These are phyloP conservation scores for Planococcus citri DNA, from an alignment of 1,140 invertebrate species.

Conservation along the genomic window DNA sequence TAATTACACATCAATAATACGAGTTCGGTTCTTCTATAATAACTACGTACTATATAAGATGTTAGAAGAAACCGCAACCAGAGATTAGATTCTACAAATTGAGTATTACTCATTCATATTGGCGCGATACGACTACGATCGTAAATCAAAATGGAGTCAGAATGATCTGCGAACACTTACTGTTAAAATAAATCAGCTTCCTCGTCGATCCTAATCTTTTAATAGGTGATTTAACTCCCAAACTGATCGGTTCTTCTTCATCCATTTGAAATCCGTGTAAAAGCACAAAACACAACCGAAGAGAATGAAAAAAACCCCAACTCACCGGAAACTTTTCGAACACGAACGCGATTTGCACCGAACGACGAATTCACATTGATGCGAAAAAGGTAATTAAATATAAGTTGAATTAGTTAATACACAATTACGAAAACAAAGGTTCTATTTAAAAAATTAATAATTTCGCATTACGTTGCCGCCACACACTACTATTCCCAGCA, in stretches of 20 bases:
- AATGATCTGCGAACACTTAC: conserved; percentile 40
- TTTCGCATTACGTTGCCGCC: background rate
- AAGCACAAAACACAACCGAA: background rate
- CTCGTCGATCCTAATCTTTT: conserved; percentile 61
- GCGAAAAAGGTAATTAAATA: conserved; percentile 6
- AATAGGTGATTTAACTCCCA: conserved; percentile 51
- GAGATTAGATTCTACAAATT: no score
- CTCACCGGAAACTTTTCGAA: background rate
- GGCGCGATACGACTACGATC: no score
- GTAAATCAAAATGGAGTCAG: no score
- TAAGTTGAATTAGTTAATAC: background rate
- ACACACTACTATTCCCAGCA: background rate
- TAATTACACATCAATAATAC: no score
- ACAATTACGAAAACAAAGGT: background rate
- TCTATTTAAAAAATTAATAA: background rate
- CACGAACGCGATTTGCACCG: background rate
- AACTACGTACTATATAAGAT: no score
- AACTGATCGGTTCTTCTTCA: conserved; percentile 50
- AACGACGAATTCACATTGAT: background rate
- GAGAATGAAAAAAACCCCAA: background rate
- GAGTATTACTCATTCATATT: no score
- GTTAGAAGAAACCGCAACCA: no score
- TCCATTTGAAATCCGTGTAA: conserved; percentile 31
- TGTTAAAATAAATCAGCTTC: conserved; percentile 61
- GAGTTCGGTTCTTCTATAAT: no score